These are phyloP conservation scores for Bothrops jararaca DNA, from an alignment of 2,113 vertebrate genomes.

Conservation along the genomic window DNA sequence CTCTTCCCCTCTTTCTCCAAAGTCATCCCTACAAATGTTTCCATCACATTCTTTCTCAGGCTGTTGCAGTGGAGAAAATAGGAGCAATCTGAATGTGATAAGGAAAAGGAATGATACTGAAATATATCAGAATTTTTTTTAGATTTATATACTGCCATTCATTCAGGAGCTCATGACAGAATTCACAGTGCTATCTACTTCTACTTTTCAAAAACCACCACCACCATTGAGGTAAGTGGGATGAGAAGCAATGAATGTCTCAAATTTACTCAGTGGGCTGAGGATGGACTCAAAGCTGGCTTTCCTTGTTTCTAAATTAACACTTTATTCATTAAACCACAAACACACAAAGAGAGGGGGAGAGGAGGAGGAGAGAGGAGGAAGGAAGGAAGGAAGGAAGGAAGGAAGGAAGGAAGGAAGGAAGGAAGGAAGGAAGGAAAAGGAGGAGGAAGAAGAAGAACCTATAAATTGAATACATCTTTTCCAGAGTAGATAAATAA, in stretches of 20 bases:
- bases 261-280: not conserved
- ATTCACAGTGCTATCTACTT: not conserved
- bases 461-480: not conserved
- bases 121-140: not conserved
- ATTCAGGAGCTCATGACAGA: not conserved
- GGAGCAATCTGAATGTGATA: not conserved
- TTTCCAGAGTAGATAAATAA: not conserved
- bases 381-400: no score
- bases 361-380: no score
- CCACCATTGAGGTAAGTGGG: not conserved
- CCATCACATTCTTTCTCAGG: not conserved
- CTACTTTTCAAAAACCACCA: not conserved
- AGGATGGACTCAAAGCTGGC: not conserved
- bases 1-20: not conserved
- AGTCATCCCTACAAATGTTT: not conserved
- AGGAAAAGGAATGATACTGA: not conserved
- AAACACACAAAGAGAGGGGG: not conserved
- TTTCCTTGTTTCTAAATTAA: not conserved
- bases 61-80: not conserved
- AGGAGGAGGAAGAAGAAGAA: no score
- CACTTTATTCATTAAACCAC: not conserved
- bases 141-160: not conserved
- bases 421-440: no score
- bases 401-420: fast-evolving
- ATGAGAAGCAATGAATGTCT: not conserved